These are phyloP conservation scores for Platycheirus albimanus DNA, from an alignment of 2,888 invertebrate species.

Conservation along the genomic window DNA sequence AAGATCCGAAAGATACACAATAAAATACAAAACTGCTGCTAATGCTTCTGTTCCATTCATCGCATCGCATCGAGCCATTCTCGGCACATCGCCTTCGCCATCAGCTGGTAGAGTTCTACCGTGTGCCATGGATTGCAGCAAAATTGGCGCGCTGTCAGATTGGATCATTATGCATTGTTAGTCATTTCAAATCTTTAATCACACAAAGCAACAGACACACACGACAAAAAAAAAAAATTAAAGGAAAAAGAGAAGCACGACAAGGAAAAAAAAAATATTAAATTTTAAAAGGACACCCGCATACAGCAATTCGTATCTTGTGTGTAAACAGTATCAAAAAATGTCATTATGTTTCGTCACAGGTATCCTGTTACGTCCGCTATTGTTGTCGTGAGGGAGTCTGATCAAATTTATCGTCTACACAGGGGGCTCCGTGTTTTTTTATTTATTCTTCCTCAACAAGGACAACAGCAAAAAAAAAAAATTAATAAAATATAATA, in stretches of 20 bases:
- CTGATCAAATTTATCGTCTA: conserved; percentile 60
- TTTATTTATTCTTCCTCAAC: conserved; percentile 30
- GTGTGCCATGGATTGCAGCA: conserved; percentile 33
- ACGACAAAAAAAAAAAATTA: not conserved
- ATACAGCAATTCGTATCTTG: conserved; percentile 71
- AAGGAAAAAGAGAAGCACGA: conserved; percentile 52
- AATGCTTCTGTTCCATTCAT: conserved; percentile 57
- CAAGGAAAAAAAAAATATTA: conserved; percentile 47
- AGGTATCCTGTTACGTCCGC: conserved; percentile 63
- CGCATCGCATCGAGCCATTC: not conserved
- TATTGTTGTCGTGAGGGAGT: conserved; percentile 1
- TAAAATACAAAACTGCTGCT: conserved; percentile 64
- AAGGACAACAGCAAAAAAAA: not conserved
- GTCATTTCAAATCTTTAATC: conserved; percentile 67
- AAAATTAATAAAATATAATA: too few relatives aligned
- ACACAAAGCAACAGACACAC: conserved; percentile 41
- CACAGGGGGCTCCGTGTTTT: not conserved
- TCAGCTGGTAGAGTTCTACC: conserved; percentile 45
- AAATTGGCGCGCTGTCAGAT: conserved; percentile 73
- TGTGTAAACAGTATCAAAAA: conserved; percentile 70
- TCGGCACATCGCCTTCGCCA: conserved; percentile 11
- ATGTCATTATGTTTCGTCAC: conserved; percentile 61
- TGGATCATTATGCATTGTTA: conserved; percentile 71
- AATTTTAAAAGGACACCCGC: conserved; percentile 68
- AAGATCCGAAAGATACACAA: conserved; percentile 61